A percentile compares a stretch with the other conserved stretches of the same genome.
These are phyloP conservation scores for Gastracanthus pulcherrimus DNA, from an alignment of 2,888 invertebrate genomes.

Conservation along the genomic window DNA sequence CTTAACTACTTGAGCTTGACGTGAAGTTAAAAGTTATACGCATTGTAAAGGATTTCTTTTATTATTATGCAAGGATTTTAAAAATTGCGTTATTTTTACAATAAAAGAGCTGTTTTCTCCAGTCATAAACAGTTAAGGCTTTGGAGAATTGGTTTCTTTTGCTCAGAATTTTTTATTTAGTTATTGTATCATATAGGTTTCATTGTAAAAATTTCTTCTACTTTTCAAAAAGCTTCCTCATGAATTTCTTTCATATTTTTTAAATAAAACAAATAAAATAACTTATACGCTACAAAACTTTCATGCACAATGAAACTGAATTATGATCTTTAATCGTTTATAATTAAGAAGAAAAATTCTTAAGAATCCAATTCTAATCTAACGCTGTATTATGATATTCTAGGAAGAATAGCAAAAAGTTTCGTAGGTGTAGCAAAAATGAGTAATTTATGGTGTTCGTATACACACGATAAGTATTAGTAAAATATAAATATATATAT, in stretches of 20 bases:
- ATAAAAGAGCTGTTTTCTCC: neutral
- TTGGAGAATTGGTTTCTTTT: no score
- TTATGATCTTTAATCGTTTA: no score
- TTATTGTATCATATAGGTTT: no score
- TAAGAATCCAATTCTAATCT: neutral
- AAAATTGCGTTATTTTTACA: neutral
- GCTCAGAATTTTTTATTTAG: no score
- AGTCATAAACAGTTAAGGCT: neutral
- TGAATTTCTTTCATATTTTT: no score
- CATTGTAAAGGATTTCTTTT: neutral
- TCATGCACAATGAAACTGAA: no score
- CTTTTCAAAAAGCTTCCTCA: no score
- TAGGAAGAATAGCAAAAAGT: neutral
- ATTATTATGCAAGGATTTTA: neutral
- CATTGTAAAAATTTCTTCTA: no score
- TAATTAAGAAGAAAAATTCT: no score
- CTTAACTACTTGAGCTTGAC: neutral
- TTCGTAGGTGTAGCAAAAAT: constrained; percentile 16
- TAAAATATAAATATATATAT: constrained; percentile 18
- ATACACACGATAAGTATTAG: constrained; percentile 45
- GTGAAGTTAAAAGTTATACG: neutral
- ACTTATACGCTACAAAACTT: no score
- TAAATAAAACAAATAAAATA: no score
- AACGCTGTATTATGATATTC: neutral
- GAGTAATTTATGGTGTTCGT: constrained; percentile 15